Evolutionary conservation across 2,888 invertebrate genomes (phyloP).

Genomic region (Ypsolopha sequella): DNA sequence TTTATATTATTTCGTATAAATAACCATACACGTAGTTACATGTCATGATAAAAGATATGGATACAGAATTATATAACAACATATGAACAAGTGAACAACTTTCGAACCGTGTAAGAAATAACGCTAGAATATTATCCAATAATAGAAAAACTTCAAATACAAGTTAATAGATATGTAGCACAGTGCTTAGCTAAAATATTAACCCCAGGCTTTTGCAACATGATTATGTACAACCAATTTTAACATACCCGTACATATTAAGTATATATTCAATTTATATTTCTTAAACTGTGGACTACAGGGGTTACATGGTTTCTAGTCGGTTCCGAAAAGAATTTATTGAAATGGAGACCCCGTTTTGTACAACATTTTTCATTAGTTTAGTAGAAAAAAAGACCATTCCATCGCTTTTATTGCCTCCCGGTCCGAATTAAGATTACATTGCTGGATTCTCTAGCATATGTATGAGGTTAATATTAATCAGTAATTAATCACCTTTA

Average conservation of each 20-base stretch:
- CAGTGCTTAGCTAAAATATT: conserved; percentile 53
- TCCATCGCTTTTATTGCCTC: too few relatives aligned
- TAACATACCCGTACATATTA: conserved; percentile 10
- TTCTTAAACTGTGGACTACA: conserved; percentile 26
- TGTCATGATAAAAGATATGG: conserved; percentile 60
- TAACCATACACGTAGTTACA: conserved; percentile 60
- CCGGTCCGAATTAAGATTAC: too few relatives aligned
- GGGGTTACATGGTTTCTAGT: conserved; percentile 23
- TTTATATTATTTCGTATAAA: conserved; percentile 57
- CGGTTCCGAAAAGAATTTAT: too few relatives aligned
- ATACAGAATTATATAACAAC: conserved; percentile 63
- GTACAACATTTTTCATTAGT: too few relatives aligned
- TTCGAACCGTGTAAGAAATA: conserved; percentile 59
- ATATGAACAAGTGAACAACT: conserved; percentile 69
- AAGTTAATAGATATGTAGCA: conserved; percentile 64
- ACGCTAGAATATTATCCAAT: conserved; percentile 60
- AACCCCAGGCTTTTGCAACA: conserved; percentile 35
- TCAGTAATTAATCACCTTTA: too few relatives aligned
- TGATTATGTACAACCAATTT: conserved; percentile 49
- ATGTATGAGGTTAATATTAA: too few relatives aligned
- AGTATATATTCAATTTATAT: conserved; percentile 1
- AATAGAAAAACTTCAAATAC: conserved; percentile 58
- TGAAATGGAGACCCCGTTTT: too few relatives aligned
- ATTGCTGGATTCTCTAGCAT: too few relatives aligned
- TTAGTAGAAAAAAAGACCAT: too few relatives aligned